A percentile compares a stretch with the other conserved stretches of the same genome.
Conservation (phyloP, 2,797 vertebrate genomes). For the Mus spretus region DNA sequence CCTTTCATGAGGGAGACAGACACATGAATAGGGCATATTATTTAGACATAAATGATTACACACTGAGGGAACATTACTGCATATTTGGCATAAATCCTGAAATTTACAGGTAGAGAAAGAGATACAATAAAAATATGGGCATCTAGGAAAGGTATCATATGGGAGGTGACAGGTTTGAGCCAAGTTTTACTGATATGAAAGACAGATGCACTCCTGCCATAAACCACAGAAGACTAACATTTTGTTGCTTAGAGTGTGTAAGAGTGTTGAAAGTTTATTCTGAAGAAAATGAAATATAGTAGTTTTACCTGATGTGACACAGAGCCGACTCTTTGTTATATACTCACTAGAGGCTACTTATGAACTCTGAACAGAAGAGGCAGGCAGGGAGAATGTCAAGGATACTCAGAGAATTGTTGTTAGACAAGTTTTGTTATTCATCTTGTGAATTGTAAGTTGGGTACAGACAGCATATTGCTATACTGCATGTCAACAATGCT, state of each 20-base stretch:
- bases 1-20: background rate
- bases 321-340: background rate
- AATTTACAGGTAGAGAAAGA: background rate
- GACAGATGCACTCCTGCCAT: background rate
- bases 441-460: background rate
- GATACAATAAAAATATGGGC: background rate
- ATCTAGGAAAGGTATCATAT: background rate
- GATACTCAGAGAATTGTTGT: background rate
- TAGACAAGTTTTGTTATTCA: background rate
- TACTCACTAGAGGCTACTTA: background rate
- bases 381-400: background rate
- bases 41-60: background rate
- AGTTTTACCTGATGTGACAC: background rate
- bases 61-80: too few species aligned
- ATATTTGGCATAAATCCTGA: background rate
- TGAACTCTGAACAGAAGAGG: background rate
- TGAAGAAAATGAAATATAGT: background rate
- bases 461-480: background rate
- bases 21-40: background rate
- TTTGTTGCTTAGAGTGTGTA: background rate
- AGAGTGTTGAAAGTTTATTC: background rate
- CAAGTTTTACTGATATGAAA: constrained; percentile 2
- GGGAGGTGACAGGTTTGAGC: background rate
- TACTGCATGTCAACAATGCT: background rate
- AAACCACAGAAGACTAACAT: background rate